Conservation (phyloP, 1,140 invertebrate species). For the Caenorhabditis elegans region DNA sequence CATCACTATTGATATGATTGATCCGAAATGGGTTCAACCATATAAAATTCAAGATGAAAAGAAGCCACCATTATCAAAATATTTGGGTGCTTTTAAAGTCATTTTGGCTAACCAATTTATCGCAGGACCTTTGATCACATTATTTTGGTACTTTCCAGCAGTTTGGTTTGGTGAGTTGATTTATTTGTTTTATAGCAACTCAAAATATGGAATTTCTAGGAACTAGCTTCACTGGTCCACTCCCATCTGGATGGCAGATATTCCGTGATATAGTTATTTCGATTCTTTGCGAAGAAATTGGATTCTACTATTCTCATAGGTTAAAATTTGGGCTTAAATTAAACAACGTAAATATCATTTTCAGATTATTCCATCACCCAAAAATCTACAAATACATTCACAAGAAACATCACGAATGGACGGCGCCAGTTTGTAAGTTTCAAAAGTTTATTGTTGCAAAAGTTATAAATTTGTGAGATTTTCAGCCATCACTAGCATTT, state of each 20-base stretch:
- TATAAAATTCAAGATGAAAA: conserved; percentile 45
- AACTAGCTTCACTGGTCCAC: conserved; percentile 32
- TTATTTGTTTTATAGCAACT: too few species aligned
- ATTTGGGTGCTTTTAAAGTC: conserved; percentile 72
- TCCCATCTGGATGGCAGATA: conserved; percentile 83
- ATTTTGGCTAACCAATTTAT: conserved; percentile 80
- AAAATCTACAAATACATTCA: conserved; percentile 80
- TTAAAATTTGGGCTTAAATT: neutral
- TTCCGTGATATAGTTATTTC: conserved; percentile 78
- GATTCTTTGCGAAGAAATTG: conserved; percentile 79
- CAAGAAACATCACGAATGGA: conserved; percentile 84
- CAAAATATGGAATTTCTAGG: neutral
- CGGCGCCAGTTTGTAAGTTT: conserved; percentile 75
- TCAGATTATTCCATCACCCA: conserved; percentile 67
- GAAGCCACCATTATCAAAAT: conserved; percentile 62
- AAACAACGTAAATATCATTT: neutral
- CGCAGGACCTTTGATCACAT: conserved; percentile 74
- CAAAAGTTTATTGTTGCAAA: conserved; percentile 57
- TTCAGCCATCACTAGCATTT: conserved; percentile 75
- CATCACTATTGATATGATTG: conserved; percentile 34
- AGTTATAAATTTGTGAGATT: conserved; percentile 57
- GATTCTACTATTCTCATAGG: conserved; percentile 84
- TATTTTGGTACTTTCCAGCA: conserved; percentile 73
- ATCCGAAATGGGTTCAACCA: conserved; percentile 40
- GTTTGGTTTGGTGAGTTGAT: conserved; percentile 72